These are phyloP conservation scores for Portevinia maculata DNA, from an alignment of 2,888 invertebrate species.

Conservation along the genomic window DNA sequence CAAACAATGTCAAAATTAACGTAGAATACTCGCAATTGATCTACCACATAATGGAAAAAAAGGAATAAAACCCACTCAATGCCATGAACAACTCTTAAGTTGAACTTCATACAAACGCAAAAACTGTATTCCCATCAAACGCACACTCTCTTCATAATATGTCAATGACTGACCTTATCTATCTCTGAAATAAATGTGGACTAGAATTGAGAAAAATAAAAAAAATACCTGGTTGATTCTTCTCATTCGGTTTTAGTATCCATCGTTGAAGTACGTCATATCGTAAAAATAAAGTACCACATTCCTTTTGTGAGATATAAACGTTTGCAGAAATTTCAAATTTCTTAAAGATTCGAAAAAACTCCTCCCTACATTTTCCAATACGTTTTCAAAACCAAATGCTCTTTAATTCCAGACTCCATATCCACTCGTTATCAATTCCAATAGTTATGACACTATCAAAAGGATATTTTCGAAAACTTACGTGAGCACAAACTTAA, in stretches of 20 bases:
- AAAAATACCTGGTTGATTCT: background rate
- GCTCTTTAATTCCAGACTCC: conserved; percentile 54
- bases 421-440: conserved; percentile 39
- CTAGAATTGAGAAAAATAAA: conserved; percentile 2
- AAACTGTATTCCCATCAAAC: too few relatives aligned
- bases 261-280: conserved; percentile 8
- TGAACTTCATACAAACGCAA: too few relatives aligned
- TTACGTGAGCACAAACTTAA: conserved; percentile 7
- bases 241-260: conserved; percentile 21
- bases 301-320: conserved; percentile 8
- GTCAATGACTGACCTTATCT: background rate
- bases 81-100: too few relatives aligned
- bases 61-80: too few relatives aligned
- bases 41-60: too few relatives aligned
- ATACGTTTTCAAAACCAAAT: conserved; percentile 33
- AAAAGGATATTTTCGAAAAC: conserved; percentile 33
- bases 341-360: background rate
- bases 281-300: conserved; percentile 33
- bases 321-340: conserved; percentile 10
- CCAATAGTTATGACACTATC: conserved; percentile 32
- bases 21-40: too few relatives aligned
- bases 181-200: background rate
- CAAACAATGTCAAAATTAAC: too few relatives aligned
- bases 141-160: background rate
- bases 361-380: background rate